Evolutionary conservation across 1,140 invertebrate species (phyloP), one percentile per base, ranked within the genome.

Genomic region (Drosophila setifemur): DNA sequence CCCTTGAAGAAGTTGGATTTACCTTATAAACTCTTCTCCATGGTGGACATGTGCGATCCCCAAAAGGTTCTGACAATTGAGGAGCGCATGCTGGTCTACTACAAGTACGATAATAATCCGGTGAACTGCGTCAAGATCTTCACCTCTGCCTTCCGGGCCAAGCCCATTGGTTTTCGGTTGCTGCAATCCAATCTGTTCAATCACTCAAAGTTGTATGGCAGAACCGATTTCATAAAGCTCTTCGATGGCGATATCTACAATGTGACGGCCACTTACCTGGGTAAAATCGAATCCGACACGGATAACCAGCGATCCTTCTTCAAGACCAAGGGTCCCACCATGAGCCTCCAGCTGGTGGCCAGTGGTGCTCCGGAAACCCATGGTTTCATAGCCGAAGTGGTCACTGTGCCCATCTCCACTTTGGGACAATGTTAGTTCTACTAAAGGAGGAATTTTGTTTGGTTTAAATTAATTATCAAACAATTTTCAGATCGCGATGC

Each of bases 71-170:
- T 99, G 19, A 93, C 93, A 4, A 93, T 99, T 0, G 95, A 98
- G 90, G 97, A 99, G 82, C 92, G 98, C 50, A 94, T 99, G 3
- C 88, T 99, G 2, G 73, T 99, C 1, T 99, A 98, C 90, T 99
- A 98, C 90, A 99, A 99, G 90, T 99, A 99, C 74, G 97, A 98
- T 70, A 98, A 98, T 77, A 94, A 95, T 90, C 96, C 97, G 0
- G 95, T 99, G 0, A 98, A 98, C 90, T 99, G 98, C 90, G 96
- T 99, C 0, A 99, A 99, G 91, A 98, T 99, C 73, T 98, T 99
- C 77, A 95, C 95, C 31, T 97, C 95, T 70, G 93, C 94, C 31
- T 96, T 94, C 58, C 92, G 95, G 77, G 93, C 96, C 0, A 98
- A 98, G 89, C 95, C 95, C 4, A 94, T 98, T 85, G 97, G 97